These are phyloP conservation scores for Heterodera carotae DNA, from an alignment of 1,140 invertebrate genomes.

Conservation along the genomic window DNA sequence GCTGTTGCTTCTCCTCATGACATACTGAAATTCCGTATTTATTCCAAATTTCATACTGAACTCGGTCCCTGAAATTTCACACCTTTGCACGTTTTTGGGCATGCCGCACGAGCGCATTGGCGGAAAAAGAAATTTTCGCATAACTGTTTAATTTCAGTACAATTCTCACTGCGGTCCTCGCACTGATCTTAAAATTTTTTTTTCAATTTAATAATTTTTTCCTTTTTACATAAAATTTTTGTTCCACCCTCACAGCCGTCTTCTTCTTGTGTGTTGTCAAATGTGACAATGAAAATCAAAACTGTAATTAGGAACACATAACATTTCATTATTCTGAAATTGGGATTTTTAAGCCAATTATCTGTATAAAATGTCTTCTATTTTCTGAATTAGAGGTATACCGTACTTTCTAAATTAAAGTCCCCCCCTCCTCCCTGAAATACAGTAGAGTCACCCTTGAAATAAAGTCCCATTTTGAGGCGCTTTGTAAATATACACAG, in stretches of 20 bases:
- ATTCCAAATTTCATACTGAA: too few species aligned
- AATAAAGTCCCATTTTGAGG: too few species aligned
- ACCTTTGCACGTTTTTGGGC: slow-evolving; percentile 15
- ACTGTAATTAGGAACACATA: too few species aligned
- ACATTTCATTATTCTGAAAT: too few species aligned
- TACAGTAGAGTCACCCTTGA: too few species aligned
- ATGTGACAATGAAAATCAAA: too few species aligned
- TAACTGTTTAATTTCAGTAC: background rate
- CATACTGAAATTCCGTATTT: background rate
- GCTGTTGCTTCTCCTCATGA: background rate
- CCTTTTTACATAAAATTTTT: background rate
- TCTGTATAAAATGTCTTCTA: too few species aligned
- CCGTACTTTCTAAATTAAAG: too few species aligned
- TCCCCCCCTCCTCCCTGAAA: too few species aligned
- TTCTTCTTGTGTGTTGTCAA: background rate
- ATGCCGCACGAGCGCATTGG: background rate
- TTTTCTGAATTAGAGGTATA: too few species aligned
- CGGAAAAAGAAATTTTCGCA: background rate
- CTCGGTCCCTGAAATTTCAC: background rate
- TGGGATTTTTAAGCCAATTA: too few species aligned
- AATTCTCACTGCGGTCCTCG: background rate
- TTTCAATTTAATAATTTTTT: background rate
- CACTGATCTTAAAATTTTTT: background rate
- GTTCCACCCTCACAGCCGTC: background rate
- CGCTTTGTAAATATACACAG: too few species aligned